phyloP scores from a whole-genome alignment of 92 coral and sea anemone species.

The Virgularia gustaviana region DNA sequence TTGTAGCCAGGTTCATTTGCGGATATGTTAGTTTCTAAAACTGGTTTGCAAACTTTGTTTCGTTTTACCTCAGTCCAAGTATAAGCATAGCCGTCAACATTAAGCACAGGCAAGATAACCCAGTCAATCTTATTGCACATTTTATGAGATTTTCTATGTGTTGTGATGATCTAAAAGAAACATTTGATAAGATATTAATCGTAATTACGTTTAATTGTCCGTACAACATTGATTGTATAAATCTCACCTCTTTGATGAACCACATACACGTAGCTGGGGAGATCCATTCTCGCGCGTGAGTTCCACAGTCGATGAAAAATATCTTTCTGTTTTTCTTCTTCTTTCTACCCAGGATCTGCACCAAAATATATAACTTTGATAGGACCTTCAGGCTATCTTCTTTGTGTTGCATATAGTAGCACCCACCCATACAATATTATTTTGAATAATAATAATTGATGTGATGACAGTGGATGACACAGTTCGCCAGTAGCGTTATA shows the following conservation, averaged over 20 bases:
- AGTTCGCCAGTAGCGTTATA: neutral
- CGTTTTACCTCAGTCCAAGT: constrained; percentile 38
- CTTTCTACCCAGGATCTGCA: constrained; percentile 54
- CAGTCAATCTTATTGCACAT: constrained; percentile 24
- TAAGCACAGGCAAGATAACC: constrained; percentile 28
- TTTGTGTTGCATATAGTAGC: neutral
- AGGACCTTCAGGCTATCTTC: neutral
- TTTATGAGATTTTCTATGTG: neutral
- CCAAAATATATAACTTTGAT: neutral
- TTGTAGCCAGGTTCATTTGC: too few relatives aligned
- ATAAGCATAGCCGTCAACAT: constrained; percentile 36
- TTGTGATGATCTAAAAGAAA: constrained; percentile 10
- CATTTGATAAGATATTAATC: too few relatives aligned
- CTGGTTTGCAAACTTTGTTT: too few relatives aligned
- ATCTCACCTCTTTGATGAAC: constrained; percentile 68
- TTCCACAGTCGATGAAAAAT: constrained; percentile 90
- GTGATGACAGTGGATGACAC: neutral
- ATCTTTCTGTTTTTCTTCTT: constrained; percentile 57
- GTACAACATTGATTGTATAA: neutral
- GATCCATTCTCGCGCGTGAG: constrained; percentile 94
- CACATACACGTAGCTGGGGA: constrained; percentile 96
- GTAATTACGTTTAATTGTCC: neutral
- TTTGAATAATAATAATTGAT: neutral
- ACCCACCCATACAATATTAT: neutral
- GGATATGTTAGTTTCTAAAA: too few relatives aligned